Percentiles rank a stretch among this genome's conserved stretches.
Evolutionary conservation across 92 coral and sea anemone species (phyloP).

Genomic region (Phymanthus crucifer): DNA sequence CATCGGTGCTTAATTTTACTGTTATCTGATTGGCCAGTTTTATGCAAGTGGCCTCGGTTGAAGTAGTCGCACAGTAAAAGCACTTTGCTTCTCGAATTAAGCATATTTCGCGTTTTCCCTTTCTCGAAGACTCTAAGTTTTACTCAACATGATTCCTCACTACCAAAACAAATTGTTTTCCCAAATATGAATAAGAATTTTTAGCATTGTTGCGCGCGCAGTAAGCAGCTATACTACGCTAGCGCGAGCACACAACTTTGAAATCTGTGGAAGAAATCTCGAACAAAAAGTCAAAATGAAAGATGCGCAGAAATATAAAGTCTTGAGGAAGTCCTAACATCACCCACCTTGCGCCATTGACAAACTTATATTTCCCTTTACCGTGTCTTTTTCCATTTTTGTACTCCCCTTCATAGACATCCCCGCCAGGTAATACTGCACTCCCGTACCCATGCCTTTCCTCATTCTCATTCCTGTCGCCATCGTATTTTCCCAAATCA

Average conservation of each 20-base stretch:
- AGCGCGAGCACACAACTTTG: not conserved
- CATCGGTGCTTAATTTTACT: too few species aligned
- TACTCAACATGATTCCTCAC: too few species aligned
- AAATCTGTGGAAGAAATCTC: not conserved
- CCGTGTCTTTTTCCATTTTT: conserved; percentile 51
- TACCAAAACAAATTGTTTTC: not conserved
- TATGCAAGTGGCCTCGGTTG: too few species aligned
- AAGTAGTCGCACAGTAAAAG: too few species aligned
- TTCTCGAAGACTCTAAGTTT: too few species aligned
- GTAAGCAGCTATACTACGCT: not conserved
- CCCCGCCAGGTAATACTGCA: conserved; percentile 40
- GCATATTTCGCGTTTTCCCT: too few species aligned
- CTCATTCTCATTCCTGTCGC: conserved; percentile 46
- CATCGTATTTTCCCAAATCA: conserved; percentile 38
- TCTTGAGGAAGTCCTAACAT: not conserved
- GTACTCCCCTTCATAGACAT: conserved; percentile 48
- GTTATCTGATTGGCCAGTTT: too few species aligned
- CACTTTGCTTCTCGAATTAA: too few species aligned
- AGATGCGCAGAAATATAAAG: not conserved
- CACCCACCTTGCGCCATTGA: conserved; percentile 22
- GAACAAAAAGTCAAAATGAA: not conserved
- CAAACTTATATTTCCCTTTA: conserved; percentile 46
- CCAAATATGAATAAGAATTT: not conserved
- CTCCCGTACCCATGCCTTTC: conserved; percentile 49
- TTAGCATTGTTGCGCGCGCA: not conserved